These are phyloP conservation scores for Drosophila lowei DNA, from an alignment of 1,140 invertebrate species.

Conservation along the genomic window DNA sequence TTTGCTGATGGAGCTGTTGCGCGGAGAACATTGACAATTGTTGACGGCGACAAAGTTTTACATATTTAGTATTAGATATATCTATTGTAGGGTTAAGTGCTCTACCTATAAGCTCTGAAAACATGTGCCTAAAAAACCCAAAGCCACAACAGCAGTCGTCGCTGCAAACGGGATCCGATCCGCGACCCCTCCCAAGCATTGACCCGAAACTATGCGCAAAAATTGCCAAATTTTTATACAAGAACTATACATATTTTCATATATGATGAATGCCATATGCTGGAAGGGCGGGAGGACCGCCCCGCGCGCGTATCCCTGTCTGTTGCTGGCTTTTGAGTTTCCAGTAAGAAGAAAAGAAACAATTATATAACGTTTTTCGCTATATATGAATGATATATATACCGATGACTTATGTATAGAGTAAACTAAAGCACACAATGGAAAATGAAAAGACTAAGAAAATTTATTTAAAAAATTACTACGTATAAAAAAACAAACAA, in stretches of 20 bases:
- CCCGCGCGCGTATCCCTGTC: conserved; percentile 9
- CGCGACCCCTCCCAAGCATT: conserved; percentile 8
- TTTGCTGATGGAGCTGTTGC: conserved; percentile 95
- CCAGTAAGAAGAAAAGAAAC: conserved; percentile 29
- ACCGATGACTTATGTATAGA: conserved; percentile 67
- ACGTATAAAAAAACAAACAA: conserved; percentile 31
- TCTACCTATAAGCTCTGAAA: conserved; percentile 75
- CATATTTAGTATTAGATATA: conserved; percentile 72
- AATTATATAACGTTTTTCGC: conserved; percentile 76
- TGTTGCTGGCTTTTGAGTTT: conserved; percentile 40
- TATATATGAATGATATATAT: conserved; percentile 53
- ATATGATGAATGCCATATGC: conserved; percentile 27
- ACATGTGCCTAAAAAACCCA: conserved; percentile 72
- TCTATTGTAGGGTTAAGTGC: conserved; percentile 56
- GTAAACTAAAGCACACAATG: conserved; percentile 78
- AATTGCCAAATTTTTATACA: conserved; percentile 64
- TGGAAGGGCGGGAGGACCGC: neutral
- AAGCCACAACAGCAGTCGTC: conserved; percentile 39
- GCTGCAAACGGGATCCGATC: conserved; percentile 16
- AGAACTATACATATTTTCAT: conserved; percentile 41
- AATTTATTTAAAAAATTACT: conserved; percentile 67
- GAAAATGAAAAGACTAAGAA: conserved; percentile 81
- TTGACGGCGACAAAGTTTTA: conserved; percentile 54
- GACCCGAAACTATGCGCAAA: conserved; percentile 46
- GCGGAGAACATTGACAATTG: conserved; percentile 91